Conservation (phyloP, 1,140 invertebrate species). For the Metopolophium dirhodum region DNA sequence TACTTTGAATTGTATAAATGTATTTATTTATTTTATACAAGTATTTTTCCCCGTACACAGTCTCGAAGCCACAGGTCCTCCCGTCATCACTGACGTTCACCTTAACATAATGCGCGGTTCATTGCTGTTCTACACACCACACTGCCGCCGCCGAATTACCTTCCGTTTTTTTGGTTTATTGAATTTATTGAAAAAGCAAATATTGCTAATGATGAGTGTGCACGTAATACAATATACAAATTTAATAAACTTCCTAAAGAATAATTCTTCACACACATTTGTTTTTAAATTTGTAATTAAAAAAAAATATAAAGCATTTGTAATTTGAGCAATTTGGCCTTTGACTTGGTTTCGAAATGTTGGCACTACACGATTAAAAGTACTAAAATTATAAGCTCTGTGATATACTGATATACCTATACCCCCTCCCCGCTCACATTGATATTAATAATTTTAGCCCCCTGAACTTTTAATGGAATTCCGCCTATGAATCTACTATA, state of each 20-base stretch:
- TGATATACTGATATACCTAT: background rate
- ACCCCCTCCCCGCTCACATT: too few species aligned
- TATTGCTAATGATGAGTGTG: background rate
- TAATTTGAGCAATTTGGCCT: background rate
- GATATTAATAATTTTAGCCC: too few species aligned
- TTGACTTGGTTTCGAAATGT: background rate
- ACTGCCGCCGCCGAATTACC: background rate
- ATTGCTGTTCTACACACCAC: background rate
- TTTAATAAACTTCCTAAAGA: background rate
- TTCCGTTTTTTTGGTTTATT: background rate
- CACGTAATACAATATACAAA: background rate
- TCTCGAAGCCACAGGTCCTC: background rate
- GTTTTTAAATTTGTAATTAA: background rate
- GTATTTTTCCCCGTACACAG: background rate
- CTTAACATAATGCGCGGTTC: background rate
- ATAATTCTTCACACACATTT: background rate
- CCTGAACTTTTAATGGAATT: too few species aligned
- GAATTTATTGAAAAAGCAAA: background rate
- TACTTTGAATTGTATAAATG: background rate
- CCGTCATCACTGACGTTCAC: background rate
- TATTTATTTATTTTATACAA: constrained; percentile 10
- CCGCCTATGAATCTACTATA: too few species aligned
- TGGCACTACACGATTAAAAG: background rate
- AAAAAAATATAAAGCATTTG: background rate
- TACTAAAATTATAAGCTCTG: background rate